phyloP scores from a whole-genome alignment of 2,797 vertebrate genomes.

The Prionace glauca region DNA sequence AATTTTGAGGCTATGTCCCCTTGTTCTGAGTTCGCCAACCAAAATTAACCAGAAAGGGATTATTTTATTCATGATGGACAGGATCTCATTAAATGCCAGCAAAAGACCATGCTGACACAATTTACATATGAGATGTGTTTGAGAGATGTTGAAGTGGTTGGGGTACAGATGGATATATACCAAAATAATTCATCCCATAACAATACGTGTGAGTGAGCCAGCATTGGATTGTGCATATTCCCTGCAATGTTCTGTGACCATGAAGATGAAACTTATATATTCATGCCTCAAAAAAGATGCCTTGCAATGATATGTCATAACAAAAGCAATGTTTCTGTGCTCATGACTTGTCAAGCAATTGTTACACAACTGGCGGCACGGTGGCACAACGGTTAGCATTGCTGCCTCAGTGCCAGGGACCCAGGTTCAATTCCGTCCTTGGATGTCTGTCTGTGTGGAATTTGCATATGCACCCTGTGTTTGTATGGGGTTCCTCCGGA shows the following conservation, averaged over 20 bases:
- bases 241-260: not conserved
- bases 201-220: not conserved
- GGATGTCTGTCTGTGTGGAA: too few relatives aligned
- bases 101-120: not conserved
- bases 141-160: not conserved
- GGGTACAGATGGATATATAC: not conserved
- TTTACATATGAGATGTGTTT: not conserved
- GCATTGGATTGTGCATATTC: not conserved
- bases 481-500: too few relatives aligned
- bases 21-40: not conserved
- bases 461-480: too few relatives aligned
- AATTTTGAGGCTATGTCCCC: not conserved
- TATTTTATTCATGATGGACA: not conserved
- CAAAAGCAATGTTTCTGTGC: not conserved
- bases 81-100: not conserved
- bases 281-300: not conserved
- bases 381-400: too few relatives aligned
- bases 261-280: not conserved
- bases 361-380: not conserved
- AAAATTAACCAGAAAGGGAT: not conserved
- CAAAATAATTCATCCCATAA: not conserved
- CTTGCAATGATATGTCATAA: not conserved
- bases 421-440: too few relatives aligned
- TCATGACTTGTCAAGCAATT: not conserved
- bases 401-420: too few relatives aligned